Evolutionary conservation across 2,797 vertebrate species (phyloP), one percentile per base, ranked within the genome.

Genomic region (Ctenochaetus hawaiiensis): DNA sequence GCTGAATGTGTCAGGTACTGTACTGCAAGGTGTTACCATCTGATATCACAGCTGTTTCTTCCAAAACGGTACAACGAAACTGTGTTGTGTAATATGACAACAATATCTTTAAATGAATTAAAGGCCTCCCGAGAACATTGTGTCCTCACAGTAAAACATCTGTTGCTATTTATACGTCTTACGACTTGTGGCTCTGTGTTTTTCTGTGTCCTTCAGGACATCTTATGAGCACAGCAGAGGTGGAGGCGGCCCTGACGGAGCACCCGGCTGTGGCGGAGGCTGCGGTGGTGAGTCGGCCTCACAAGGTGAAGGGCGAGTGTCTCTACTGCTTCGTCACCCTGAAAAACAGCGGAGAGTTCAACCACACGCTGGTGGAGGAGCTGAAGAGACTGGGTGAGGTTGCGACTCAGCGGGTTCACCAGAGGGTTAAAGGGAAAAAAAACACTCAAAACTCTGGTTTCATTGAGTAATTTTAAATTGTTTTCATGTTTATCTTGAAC

Each of bases 1-100:
- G 96, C 90, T 96, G 71, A 96, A 96, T 10, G 94, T 96, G 72
- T 96, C 96, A 88, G 96, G 96, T 96, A 87, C 12, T 7, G 45
- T 9, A 12, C 0, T 41, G 47, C 5, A 20, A 53, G 17, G 18
- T 18, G 49, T 43, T 23, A 23, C 37, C 26, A 4, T 26, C 26
- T 26, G 26, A 26, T 26, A 26, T 26, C 26, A 61, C 34, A 23
- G 61, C 39, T 14, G 41, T 43, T 54, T 53, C 68, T 23, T 16
- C 7, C 18, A 13, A 34, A 17, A 11, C 2, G 43, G 47, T 26
- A 14, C 30, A 14, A n/a, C 16, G 44, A 2, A 11, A 37, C 14
- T 41, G 5, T 18, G 17, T 58, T 65, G 34, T 61, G 14, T 39
- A 60, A 67, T 39, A 61, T 37, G 9, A 47, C 34, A 20, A 7